phyloP scores from a whole-genome alignment of 2,888 invertebrate species.

The Caenorhabditis zanzibari region DNA sequence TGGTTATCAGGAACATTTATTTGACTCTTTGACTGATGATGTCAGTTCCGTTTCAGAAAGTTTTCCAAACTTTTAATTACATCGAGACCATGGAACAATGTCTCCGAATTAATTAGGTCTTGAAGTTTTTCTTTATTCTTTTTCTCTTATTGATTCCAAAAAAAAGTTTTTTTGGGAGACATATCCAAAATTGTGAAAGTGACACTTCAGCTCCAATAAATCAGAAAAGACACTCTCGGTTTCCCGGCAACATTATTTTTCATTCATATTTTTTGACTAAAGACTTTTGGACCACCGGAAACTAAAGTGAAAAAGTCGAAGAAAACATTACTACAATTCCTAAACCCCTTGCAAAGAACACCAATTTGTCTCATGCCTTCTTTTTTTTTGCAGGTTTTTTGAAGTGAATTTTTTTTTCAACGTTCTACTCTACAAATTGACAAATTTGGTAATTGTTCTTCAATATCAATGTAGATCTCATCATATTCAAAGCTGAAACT shows the following conservation, averaged over 20 bases:
- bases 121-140: neutral
- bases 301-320: neutral
- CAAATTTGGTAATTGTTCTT: too few relatives aligned
- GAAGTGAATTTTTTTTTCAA: neutral
- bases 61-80: conserved; percentile 12
- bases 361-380: conserved; percentile 28
- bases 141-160: conserved; percentile 21
- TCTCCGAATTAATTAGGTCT: conserved; percentile 19
- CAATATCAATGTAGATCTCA: too few relatives aligned
- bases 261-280: neutral
- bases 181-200: conserved; percentile 13
- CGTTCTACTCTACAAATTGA: neutral
- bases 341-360: conserved; percentile 19
- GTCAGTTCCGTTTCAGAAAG: neutral
- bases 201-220: conserved; percentile 30
- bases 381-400: neutral
- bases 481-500: too few relatives aligned
- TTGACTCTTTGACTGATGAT: neutral
- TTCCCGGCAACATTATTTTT: conserved; percentile 41
- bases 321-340: neutral
- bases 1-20: conserved; percentile 22
- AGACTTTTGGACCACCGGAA: conserved; percentile 7
- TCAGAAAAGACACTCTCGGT: conserved; percentile 29
- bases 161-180: conserved; percentile 4
- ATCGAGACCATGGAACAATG: neutral